Percentiles rank a stretch among this genome's conserved stretches.
phyloP scores from a whole-genome alignment of 2,888 invertebrate species.

The Tinea semifulvella region DNA sequence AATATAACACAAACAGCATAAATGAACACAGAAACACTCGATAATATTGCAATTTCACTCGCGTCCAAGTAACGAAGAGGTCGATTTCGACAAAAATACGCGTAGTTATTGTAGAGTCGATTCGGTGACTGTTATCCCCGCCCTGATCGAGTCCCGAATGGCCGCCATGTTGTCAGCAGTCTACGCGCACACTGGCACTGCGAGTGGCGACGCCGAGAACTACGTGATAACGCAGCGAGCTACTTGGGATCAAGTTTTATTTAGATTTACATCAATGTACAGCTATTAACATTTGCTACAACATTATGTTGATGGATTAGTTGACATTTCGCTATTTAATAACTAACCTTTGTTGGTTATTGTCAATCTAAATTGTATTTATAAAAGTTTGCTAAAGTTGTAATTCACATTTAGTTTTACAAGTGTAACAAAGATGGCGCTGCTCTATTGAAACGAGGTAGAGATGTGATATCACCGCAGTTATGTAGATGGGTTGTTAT shows the following conservation, averaged over 20 bases:
- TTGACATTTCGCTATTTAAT: not conserved
- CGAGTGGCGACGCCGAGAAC: slow-evolving; percentile 12
- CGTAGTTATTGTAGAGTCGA: slow-evolving; percentile 59
- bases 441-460: slow-evolving; percentile 13
- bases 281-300: no score
- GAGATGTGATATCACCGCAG: slow-evolving; percentile 16
- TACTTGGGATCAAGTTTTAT: not conserved
- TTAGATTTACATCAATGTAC: no score
- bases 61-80: slow-evolving; percentile 60
- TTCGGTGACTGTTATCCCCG: slow-evolving; percentile 63
- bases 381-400: not conserved
- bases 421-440: not conserved
- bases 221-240: slow-evolving; percentile 4
- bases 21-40: slow-evolving; percentile 55
- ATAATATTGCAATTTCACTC: slow-evolving; percentile 58
- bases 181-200: slow-evolving; percentile 3
- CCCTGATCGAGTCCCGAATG: slow-evolving; percentile 64
- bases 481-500: not conserved
- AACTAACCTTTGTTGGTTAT: not conserved
- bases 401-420: not conserved
- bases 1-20: slow-evolving; percentile 53
- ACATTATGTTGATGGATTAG: no score
- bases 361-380: no score
- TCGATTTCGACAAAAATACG: slow-evolving; percentile 59
- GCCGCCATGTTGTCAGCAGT: slow-evolving; percentile 54